phyloP scores from a whole-genome alignment of 2,113 vertebrate species.

The Semicossyphus pulcher region DNA sequence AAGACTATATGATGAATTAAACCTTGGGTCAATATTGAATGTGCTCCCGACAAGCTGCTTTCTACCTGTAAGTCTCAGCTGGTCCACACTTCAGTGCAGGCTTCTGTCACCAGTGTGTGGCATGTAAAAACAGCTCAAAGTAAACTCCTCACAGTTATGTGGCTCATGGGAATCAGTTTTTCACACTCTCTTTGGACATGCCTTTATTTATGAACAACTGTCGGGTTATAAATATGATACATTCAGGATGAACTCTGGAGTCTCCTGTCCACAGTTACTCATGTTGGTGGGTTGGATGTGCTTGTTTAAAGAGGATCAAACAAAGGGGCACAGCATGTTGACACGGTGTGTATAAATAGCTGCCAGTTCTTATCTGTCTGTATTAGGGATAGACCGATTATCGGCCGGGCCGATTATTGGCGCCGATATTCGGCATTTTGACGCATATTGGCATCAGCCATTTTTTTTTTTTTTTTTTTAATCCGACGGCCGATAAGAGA shows the following conservation, averaged over 20 bases:
- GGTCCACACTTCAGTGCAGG: conserved; percentile 5
- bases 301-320: not conserved
- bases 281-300: conserved; percentile 9
- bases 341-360: not conserved
- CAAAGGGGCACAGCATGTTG: not conserved
- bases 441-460: too few species aligned
- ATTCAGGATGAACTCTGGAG: not conserved
- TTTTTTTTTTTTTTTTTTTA: too few species aligned
- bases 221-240: not conserved
- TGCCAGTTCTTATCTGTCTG: not conserved
- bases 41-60: not conserved
- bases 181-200: conserved; percentile 30
- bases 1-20: conserved; percentile 20
- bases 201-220: not conserved
- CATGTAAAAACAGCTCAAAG: conserved; percentile 46
- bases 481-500: too few species aligned
- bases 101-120: conserved; percentile 60
- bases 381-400: too few species aligned
- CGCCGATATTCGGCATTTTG: too few species aligned
- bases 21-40: conserved; percentile 56
- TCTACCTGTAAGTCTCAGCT: conserved; percentile 3
- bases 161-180: conserved; percentile 46
- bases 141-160: not conserved
- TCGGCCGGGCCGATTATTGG: too few species aligned
- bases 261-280: not conserved